Conservation (phyloP, 2,113 vertebrate genomes). For the Stictonetta naevosa region DNA sequence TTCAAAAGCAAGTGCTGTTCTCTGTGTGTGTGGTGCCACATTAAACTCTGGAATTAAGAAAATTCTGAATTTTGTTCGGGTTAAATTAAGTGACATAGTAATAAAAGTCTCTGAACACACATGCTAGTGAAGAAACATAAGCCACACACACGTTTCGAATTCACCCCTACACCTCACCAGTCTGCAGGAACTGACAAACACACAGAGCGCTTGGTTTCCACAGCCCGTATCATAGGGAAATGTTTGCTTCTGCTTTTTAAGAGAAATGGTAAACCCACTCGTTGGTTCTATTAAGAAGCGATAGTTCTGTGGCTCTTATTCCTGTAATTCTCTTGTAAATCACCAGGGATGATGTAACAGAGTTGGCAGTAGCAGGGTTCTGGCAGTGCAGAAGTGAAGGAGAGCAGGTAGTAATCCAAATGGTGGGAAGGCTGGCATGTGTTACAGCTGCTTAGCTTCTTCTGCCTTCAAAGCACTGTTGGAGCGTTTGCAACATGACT, state of each 20-base stretch:
- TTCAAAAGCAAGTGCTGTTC: not conserved
- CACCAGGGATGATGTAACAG: not conserved
- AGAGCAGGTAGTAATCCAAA: not conserved
- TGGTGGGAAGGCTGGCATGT: not conserved
- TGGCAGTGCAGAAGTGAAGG: not conserved
- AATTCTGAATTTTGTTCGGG: not conserved
- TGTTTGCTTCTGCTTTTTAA: not conserved
- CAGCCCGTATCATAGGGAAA: not conserved
- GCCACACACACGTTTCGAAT: not conserved
- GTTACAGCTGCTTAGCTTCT: not conserved
- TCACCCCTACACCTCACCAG: not conserved
- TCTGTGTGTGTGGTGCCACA: not conserved
- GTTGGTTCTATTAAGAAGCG: not conserved
- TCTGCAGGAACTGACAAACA: not conserved
- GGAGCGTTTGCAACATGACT: not conserved
- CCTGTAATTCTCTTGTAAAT: not conserved
- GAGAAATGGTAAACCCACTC: not conserved
- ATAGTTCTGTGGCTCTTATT: not conserved
- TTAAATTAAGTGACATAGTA: not conserved
- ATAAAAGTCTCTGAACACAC: not conserved
- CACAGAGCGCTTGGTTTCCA: not conserved
- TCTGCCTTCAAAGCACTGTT: conserved; percentile 1
- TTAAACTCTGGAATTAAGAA: not conserved
- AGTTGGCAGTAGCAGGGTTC: not conserved
- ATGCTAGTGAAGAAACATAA: not conserved